Evolutionary conservation across 2,113 vertebrate genomes (phyloP), one percentile per base, ranked within the genome.

Genomic region (Zingel zingel): DNA sequence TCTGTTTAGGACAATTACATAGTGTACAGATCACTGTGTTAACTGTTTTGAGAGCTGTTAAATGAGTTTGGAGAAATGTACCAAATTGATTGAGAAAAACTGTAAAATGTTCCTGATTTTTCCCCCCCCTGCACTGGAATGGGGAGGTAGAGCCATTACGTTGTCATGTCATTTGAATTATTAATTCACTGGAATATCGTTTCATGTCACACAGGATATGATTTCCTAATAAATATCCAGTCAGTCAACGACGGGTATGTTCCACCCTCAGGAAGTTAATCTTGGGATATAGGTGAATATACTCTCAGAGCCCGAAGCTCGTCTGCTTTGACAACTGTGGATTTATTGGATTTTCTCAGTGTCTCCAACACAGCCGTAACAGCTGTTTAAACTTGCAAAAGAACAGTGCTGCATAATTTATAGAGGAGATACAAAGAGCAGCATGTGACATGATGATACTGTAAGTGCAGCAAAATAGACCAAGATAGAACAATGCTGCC

Each of bases 321-420:
- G 4, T 21, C 75, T 23, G 33, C 73, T 56, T 51, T 45, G 3
- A 67, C 77, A 64, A 57, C 63, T 30, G 48, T 43, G 54, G 53
- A 12, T 59, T 84, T 81, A 80, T 68, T 71, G 73, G 74, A 90
- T 81, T 81, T 82, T 61, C 62, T 63, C 45, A 68, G 75, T 61
- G 79, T 76, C 78, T 82, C 33, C 59, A 59, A 6, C 39, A 11
- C 48, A 33, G 56, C 68, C 2, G 13, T 62, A 77, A 81, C 43
- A 71, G 74, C 63, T 77, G 48, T 74, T 86, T 87, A 76, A 90
- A 87, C 45, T 77, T 85, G 77, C 84, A 85, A 57, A 83, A 79
- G 76, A 77, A 79, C 82, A 87, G 72, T 21, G 74, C 54, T 83
- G 77, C 79, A 81, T 86, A 83, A 88, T 85, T 86, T 14, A 80